A percentile compares a stretch with the other conserved stretches of the same genome.
Evolutionary conservation across 1,140 invertebrate genomes (phyloP).

Genomic region (Aphelenchoides avenae): DNA sequence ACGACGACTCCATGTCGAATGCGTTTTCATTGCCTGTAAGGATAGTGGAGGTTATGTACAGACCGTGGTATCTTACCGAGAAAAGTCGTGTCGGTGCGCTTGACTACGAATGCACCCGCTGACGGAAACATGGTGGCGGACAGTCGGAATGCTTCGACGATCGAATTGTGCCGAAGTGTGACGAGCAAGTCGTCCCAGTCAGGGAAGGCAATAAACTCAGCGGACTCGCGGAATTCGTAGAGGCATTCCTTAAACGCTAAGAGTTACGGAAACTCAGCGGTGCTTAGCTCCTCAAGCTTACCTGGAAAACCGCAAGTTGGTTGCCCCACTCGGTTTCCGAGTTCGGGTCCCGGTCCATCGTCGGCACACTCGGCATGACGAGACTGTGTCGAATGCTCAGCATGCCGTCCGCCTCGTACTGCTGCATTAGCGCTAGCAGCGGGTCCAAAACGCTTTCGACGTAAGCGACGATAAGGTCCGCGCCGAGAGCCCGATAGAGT

Average conservation of each 20-base stretch:
- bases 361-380: constrained; percentile 8
- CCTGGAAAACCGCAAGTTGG: too few species aligned
- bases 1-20: not conserved
- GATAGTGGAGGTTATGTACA: not conserved
- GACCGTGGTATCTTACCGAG: constrained; percentile 11
- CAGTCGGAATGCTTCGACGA: constrained; percentile 17
- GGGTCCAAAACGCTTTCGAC: constrained; percentile 12
- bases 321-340: constrained; percentile 29
- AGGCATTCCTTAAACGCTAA: constrained; percentile 36
- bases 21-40: not conserved
- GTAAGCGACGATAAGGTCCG: constrained; percentile 29
- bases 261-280: constrained; percentile 15
- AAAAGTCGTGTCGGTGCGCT: constrained; percentile 23
- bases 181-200: constrained; percentile 42
- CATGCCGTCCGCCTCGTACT: constrained; percentile 20
- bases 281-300: constrained; percentile 16
- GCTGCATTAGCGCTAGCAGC: constrained; percentile 13
- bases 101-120: constrained; percentile 20
- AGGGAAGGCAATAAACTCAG: constrained; percentile 38
- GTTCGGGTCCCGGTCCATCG: constrained; percentile 27
- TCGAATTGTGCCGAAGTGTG: constrained; percentile 1
- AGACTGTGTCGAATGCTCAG: constrained; percentile 24
- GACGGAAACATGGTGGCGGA: constrained; percentile 9
- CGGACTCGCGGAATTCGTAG: constrained; percentile 37
- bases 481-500: constrained; percentile 19